Evolutionary conservation across 2,888 invertebrate genomes (phyloP).

Genomic region (Candidula unifasciata): DNA sequence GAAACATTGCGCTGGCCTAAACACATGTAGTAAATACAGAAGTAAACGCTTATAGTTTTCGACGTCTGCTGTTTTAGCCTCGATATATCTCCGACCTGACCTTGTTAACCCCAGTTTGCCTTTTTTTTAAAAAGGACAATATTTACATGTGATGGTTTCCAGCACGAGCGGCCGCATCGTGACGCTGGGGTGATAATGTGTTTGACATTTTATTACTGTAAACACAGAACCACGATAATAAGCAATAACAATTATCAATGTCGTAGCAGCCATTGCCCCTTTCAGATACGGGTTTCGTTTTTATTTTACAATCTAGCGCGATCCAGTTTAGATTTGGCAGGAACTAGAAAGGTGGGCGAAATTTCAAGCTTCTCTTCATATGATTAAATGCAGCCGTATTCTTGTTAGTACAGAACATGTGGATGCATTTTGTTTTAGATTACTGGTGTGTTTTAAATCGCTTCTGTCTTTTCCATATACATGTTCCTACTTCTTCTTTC

Average conservation of each 20-base stretch:
- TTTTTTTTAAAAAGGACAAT: background rate
- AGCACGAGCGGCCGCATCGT: background rate
- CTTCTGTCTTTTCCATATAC: no score
- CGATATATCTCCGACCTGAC: background rate
- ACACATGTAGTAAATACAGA: background rate
- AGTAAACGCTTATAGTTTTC: background rate
- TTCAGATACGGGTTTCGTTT: background rate
- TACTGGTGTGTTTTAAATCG: no score
- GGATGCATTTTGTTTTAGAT: no score
- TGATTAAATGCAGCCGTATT: no score
- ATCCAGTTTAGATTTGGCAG: no score
- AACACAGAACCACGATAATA: background rate
- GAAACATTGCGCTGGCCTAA: background rate
- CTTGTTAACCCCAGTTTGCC: background rate
- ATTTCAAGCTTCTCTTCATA: no score
- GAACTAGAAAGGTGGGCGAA: no score
- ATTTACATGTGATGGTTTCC: background rate
- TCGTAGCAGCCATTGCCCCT: background rate
- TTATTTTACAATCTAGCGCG: background rate
- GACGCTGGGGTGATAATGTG: background rate
- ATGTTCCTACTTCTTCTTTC: no score
- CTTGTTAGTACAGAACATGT: no score
- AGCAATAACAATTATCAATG: background rate
- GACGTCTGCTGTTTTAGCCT: background rate
- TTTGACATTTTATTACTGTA: background rate